phyloP scores from a whole-genome alignment of 2,888 invertebrate genomes.

The Agonum fuliginosum region DNA sequence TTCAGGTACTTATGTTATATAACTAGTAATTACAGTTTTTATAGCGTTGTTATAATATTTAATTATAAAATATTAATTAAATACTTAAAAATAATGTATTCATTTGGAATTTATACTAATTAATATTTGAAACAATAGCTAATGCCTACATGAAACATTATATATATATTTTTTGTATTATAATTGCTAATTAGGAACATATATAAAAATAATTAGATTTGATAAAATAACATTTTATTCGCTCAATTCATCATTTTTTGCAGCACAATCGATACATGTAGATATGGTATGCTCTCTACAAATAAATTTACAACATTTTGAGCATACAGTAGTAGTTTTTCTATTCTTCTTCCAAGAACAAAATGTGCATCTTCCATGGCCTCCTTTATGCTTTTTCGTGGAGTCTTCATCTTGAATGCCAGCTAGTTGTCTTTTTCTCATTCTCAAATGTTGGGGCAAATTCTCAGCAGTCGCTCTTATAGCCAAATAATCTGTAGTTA shows the following conservation, averaged over 20 bases:
- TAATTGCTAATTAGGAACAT: too few species aligned
- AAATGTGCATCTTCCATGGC: slow-evolving; percentile 19
- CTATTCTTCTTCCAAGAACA: slow-evolving; percentile 43
- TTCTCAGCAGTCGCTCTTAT: slow-evolving; percentile 18
- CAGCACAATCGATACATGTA: slow-evolving; percentile 34
- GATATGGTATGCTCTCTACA: slow-evolving; percentile 29
- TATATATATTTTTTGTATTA: too few species aligned
- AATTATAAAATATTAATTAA: too few species aligned
- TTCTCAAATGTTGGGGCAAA: slow-evolving; percentile 9
- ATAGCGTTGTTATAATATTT: too few species aligned
- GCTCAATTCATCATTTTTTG: background rate
- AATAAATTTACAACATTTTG: slow-evolving; percentile 12
- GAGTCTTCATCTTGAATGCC: slow-evolving; percentile 8
- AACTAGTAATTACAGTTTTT: too few species aligned
- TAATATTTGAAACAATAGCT: too few species aligned
- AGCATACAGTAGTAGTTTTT: slow-evolving; percentile 28
- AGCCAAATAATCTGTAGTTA: slow-evolving; percentile 28
- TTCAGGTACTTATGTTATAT: too few species aligned
- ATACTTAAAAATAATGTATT: too few species aligned
- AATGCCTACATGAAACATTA: too few species aligned
- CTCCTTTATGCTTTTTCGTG: slow-evolving; percentile 8
- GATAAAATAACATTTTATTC: background rate
- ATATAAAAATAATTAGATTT: background rate
- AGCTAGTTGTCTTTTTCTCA: slow-evolving; percentile 28
- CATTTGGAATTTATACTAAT: too few species aligned